phyloP scores from a whole-genome alignment of 2,888 invertebrate species.

The Metellina segmentata region DNA sequence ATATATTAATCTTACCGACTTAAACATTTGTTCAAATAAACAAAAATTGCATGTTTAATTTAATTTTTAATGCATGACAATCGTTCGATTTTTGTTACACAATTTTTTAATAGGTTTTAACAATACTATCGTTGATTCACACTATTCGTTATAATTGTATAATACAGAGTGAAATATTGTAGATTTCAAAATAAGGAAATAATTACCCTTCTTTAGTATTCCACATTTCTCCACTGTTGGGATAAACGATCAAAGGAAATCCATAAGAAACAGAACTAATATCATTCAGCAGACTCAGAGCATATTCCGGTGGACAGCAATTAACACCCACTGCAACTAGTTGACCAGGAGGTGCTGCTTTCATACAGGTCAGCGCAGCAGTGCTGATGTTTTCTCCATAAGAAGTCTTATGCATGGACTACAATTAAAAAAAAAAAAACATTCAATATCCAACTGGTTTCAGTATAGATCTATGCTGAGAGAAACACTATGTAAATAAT shows the following conservation, averaged over 20 bases:
- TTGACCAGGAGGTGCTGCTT: constrained; percentile 84
- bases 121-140: too few relatives aligned
- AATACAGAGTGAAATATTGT: not conserved
- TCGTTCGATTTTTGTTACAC: too few relatives aligned
- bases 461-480: too few relatives aligned
- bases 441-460: not conserved
- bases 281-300: constrained; percentile 84
- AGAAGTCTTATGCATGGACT: constrained; percentile 86
- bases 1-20: too few relatives aligned
- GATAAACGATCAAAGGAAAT: constrained; percentile 92
- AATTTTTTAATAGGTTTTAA: too few relatives aligned
- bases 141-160: too few relatives aligned
- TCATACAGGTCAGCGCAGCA: constrained; percentile 83
- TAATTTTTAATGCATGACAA: too few relatives aligned
- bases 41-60: too few relatives aligned
- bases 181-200: constrained; percentile 81
- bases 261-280: constrained; percentile 80
- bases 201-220: constrained; percentile 82
- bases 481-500: too few relatives aligned
- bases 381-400: constrained; percentile 91
- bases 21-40: too few relatives aligned
- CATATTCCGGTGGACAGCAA: constrained; percentile 88
- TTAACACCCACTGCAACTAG: constrained; percentile 94
- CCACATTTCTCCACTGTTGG: constrained; percentile 94
- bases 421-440: constrained; percentile 78